Conservation (phyloP, 2,888 invertebrate species). For the Tachina lurida region DNA sequence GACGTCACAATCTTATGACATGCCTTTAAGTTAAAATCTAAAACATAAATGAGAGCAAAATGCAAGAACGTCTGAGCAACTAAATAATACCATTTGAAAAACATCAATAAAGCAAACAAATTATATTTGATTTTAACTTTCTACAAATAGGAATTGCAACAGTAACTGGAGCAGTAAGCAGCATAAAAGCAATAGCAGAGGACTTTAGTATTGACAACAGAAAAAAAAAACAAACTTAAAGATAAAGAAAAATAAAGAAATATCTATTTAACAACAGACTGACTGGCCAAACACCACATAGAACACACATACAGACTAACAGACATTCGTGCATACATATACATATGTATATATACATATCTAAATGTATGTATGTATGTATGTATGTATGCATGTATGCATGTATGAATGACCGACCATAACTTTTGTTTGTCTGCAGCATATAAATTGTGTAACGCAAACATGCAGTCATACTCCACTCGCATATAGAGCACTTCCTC, state of each 20-base stretch:
- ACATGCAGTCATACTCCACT: slow-evolving; percentile 36
- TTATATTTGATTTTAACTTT: slow-evolving; percentile 49
- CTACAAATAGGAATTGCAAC: slow-evolving; percentile 43
- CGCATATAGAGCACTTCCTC: slow-evolving; percentile 25
- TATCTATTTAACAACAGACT: slow-evolving; percentile 13
- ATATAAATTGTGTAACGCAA: slow-evolving; percentile 68
- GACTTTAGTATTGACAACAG: slow-evolving; percentile 39
- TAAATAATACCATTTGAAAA: slow-evolving; percentile 56
- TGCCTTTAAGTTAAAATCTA: slow-evolving; percentile 4
- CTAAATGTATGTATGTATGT: too few relatives aligned
- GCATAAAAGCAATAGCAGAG: slow-evolving; percentile 3
- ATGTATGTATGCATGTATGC: too few relatives aligned
- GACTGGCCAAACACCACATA: slow-evolving; percentile 2
- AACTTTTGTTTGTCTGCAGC: slow-evolving; percentile 69
- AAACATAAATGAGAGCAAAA: neutral
- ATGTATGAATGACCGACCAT: neutral
- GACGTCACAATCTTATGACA: slow-evolving; percentile 45
- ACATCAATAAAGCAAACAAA: slow-evolving; percentile 54
- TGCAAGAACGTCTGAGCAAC: slow-evolving; percentile 34
- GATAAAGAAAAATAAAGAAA: neutral
- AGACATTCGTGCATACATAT: neutral
- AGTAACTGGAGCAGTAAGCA: slow-evolving; percentile 6
- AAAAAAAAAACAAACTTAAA: neutral
- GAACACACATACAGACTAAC: neutral
- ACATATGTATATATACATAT: too few relatives aligned